Percentiles rank a stretch among this genome's conserved stretches.
Evolutionary conservation across 2,888 invertebrate genomes (phyloP).

Genomic region (Andricus curvator): DNA sequence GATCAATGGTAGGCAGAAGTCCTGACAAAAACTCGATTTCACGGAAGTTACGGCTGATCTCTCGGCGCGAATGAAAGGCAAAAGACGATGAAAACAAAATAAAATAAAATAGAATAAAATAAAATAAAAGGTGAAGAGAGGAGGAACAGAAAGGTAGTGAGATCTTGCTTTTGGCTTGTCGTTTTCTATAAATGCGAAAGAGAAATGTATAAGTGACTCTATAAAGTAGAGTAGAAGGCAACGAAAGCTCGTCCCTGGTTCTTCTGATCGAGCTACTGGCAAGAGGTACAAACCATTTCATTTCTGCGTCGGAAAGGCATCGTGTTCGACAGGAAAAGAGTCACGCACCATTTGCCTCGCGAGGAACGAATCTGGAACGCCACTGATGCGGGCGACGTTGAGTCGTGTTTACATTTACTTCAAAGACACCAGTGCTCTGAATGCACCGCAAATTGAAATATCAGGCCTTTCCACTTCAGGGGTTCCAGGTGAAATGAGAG

Average conservation of each 20-base stretch:
- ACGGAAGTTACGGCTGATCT: constrained; percentile 23
- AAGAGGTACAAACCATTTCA: constrained; percentile 14
- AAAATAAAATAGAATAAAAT: constrained; percentile 5
- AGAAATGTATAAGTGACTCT: not conserved
- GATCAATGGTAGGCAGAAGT: constrained; percentile 28
- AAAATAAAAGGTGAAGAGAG: not conserved
- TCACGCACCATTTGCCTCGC: constrained; percentile 38
- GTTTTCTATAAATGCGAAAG: constrained; percentile 4
- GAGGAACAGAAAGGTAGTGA: constrained; percentile 1
- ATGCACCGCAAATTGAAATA: constrained; percentile 38
- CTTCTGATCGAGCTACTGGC: not conserved
- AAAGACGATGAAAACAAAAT: constrained; percentile 6
- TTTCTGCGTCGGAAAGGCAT: constrained; percentile 18
- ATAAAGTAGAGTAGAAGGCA: constrained; percentile 1
- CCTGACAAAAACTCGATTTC: constrained; percentile 35
- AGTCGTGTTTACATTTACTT: constrained; percentile 39
- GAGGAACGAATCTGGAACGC: constrained; percentile 37
- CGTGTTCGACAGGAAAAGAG: constrained; percentile 35
- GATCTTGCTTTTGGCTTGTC: constrained; percentile 12
- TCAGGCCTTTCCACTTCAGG: constrained; percentile 20
- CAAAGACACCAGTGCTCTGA: constrained; percentile 35
- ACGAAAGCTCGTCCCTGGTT: not conserved
- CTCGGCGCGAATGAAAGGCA: constrained; percentile 26
- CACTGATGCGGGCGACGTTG: constrained; percentile 38
- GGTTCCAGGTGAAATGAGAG: constrained; percentile 23